These are phyloP conservation scores for Margaritifera margaritifera DNA, from an alignment of 2,888 invertebrate genomes.

Conservation along the genomic window DNA sequence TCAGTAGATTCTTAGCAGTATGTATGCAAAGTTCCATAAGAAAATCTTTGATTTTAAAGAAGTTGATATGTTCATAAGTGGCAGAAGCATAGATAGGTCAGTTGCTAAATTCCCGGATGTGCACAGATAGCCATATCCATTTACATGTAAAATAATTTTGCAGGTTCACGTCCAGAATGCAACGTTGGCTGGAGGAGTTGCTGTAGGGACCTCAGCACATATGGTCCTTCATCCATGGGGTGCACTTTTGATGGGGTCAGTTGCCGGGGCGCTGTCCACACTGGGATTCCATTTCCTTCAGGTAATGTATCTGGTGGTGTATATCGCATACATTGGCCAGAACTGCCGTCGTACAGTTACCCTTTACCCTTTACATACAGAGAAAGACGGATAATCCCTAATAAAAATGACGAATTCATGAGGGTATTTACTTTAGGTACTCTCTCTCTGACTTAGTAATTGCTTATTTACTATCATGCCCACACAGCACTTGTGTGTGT, in stretches of 20 bases:
- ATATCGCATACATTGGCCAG: neutral
- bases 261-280: slow-evolving; percentile 86
- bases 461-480: too few species aligned
- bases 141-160: neutral
- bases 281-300: slow-evolving; percentile 80
- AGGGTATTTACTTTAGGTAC: too few species aligned
- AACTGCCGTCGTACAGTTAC: neutral
- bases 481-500: too few species aligned
- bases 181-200: slow-evolving; percentile 92
- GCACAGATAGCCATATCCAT: too few species aligned
- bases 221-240: slow-evolving; percentile 87
- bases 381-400: neutral
- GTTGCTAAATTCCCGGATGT: too few species aligned
- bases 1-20: too few species aligned
- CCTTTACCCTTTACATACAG: neutral
- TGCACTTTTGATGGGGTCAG: slow-evolving; percentile 85
- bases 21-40: too few species aligned
- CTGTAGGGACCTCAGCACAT: slow-evolving; percentile 87
- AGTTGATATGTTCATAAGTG: too few species aligned
- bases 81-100: too few species aligned
- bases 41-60: too few species aligned
- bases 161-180: slow-evolving; percentile 91
- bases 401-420: too few species aligned
- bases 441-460: too few species aligned
- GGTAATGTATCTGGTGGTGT: slow-evolving; percentile 19